Evolutionary conservation across 2,113 vertebrate genomes (phyloP), one percentile per base, ranked within the genome.

Genomic region (Cyphomyrus discorhynchus): DNA sequence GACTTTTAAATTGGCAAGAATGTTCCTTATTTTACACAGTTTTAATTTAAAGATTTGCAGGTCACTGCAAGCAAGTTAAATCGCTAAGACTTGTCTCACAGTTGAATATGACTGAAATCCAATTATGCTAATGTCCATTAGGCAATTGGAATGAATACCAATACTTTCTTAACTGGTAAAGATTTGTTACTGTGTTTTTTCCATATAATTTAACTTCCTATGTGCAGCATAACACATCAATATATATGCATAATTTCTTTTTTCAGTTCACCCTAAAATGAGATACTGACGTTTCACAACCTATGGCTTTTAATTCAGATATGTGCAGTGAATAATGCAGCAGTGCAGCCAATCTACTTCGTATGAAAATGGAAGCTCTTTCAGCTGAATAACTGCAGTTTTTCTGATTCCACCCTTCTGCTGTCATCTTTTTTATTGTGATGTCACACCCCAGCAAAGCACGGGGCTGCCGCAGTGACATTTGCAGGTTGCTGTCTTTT

Each of bases 91-190:
- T 49, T 27, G 42, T 74, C 62, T 70, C 88, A 9, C 88, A 88
- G 46, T 35, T 88, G 45, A 88, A 77, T 88, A 46, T 88, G 88
- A 88, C 27, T 50, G 88, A 88, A 88, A 88, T 88, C 66, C 66
- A 88, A 77, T 74, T 62, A 58, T 88, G 53, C 88, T 88, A 88
- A 88, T 77, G 62, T 49, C 5, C 39, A 70, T 70, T 27, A 70
- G 62, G 66, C 47, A 70, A 27, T 39, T n/a, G 62, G n/a, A 66
- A 88, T 31, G 88, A 70, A 49, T 80, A 27, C 58, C 88, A 49
- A 62, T 49, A 31, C 45, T 50, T 86, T 47, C 9, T 49, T 47
- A 86, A 86, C 83, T 49, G 21, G 17, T 50, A 50, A 42, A 80
- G 35, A 80, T 80, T 80, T 80, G 31, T 31, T 70, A 31, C n/a